Evolutionary conservation across 2,888 invertebrate genomes (phyloP), one percentile per base, ranked within the genome.

Genomic region (Drosophila meridionalis): DNA sequence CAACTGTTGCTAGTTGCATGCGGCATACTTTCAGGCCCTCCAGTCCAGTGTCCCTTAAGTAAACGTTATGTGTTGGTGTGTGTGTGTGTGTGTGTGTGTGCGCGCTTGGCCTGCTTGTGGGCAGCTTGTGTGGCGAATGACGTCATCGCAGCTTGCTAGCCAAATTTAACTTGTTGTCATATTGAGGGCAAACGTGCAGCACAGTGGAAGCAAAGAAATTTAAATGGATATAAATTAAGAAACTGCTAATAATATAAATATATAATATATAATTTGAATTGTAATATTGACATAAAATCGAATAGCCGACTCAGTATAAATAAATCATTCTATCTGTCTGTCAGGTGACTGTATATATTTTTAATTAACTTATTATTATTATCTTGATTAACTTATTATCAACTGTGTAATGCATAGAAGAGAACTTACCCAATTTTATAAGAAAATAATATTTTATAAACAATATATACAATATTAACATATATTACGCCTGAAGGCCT

Each of bases 1-100:
- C 89, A 87, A 87, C 87, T 87, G 87, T 87, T 87, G 87, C 89
- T 89, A 77, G 60, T 71, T 70, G 67, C 73, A 63, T 59, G 78
- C 80, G 78, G 86, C 80, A 84, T 81, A 84, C 76, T 78, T 77
- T 74, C 45, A 52, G 72, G 69, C 30, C 34, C 12, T 47, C 11
- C 36, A 48, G 28, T 5, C 26, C 32, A 57, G 42, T 20, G 66
- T 73, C 50, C 52, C 32, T 34, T 73, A 58, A 57, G 26, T 34
- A 14, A 36, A 12, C 30, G 20, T 20, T 20, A 20, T 20, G 20
- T 20, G 20, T 20, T 20, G 20, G 20, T 20, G 20, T 50, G 50
- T 50, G 20, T 43, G 8, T 26, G 47, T 67, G 78, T 34, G 38
- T 58, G 47, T 43, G 53, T 50, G 26, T 43, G 7, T 34, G 47